Evolutionary conservation across 1,140 invertebrate genomes (phyloP).

Genomic region (Aphis gossypii): DNA sequence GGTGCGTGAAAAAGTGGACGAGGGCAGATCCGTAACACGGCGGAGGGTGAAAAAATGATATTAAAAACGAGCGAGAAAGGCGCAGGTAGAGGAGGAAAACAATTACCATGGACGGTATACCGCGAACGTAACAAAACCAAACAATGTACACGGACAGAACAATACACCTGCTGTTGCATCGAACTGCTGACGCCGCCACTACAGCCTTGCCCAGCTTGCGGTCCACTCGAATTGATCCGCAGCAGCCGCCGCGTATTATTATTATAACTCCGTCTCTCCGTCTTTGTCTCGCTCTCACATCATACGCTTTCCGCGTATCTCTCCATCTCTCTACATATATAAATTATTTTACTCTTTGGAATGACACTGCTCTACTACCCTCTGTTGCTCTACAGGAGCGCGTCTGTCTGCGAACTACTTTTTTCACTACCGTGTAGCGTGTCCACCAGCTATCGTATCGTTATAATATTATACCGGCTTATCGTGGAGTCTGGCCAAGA

Average conservation of each 20-base stretch:
- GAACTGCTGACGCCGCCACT: neutral
- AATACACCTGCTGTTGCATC: slow-evolving; percentile 43
- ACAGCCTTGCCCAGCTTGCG: neutral
- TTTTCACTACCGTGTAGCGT: neutral
- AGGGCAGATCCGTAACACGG: neutral
- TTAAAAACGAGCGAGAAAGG: neutral
- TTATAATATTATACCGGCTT: too few relatives aligned
- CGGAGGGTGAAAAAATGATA: neutral
- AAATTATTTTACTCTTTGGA: neutral
- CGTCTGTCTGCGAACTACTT: neutral
- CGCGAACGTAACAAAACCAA: neutral
- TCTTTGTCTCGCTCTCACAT: neutral
- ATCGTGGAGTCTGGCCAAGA: neutral
- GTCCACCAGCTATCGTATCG: too few relatives aligned
- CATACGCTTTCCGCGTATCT: too few relatives aligned
- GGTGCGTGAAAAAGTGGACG: neutral
- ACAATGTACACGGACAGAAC: slow-evolving; percentile 35
- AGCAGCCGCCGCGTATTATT: neutral
- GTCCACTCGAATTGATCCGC: slow-evolving; percentile 45
- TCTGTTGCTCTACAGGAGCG: neutral
- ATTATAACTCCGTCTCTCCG: neutral
- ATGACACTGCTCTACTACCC: neutral
- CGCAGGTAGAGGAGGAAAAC: neutral
- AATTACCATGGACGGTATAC: neutral
- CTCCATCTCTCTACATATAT: neutral